phyloP scores from a whole-genome alignment of 2,888 invertebrate species.

The Dryobota labecula region DNA sequence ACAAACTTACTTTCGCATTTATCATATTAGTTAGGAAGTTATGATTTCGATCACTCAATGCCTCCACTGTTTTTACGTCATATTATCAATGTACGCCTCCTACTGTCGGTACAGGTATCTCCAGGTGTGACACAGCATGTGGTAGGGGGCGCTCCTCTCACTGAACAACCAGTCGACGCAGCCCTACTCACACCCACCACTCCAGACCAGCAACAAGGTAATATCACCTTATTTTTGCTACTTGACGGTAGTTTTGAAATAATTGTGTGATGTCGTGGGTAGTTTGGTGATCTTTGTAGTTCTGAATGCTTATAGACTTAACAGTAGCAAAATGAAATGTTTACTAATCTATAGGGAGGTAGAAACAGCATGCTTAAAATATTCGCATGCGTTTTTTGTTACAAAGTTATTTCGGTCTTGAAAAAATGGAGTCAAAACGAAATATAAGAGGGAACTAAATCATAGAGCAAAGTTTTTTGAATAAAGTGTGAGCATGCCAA shows the following conservation, averaged over 20 bases:
- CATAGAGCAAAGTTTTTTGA: slow-evolving; percentile 20
- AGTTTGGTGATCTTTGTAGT: slow-evolving; percentile 54
- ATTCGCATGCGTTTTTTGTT: slow-evolving; percentile 38
- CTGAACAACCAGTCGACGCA: slow-evolving; percentile 82
- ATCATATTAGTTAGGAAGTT: no score
- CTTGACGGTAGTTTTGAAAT: slow-evolving; percentile 34
- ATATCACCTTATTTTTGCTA: background rate
- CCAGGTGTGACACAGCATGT: slow-evolving; percentile 83
- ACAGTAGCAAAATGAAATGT: slow-evolving; percentile 41
- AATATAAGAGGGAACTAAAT: slow-evolving; percentile 13
- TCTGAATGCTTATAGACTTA: slow-evolving; percentile 49
- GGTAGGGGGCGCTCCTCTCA: slow-evolving; percentile 73
- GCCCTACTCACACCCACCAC: slow-evolving; percentile 80
- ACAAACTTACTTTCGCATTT: no score
- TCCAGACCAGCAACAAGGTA: slow-evolving; percentile 84
- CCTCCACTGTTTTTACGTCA: background rate
- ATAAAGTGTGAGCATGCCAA: slow-evolving; percentile 53
- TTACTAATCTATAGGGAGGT: slow-evolving; percentile 31
- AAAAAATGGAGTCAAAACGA: slow-evolving; percentile 35
- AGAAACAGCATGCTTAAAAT: slow-evolving; percentile 36
- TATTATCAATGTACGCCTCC: slow-evolving; percentile 35
- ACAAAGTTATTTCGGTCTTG: background rate
- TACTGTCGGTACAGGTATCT: slow-evolving; percentile 67
- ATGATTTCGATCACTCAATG: no score
- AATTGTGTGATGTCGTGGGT: slow-evolving; percentile 40